phyloP scores from a whole-genome alignment of 1,140 invertebrate genomes.

The Zophobas atratus region DNA sequence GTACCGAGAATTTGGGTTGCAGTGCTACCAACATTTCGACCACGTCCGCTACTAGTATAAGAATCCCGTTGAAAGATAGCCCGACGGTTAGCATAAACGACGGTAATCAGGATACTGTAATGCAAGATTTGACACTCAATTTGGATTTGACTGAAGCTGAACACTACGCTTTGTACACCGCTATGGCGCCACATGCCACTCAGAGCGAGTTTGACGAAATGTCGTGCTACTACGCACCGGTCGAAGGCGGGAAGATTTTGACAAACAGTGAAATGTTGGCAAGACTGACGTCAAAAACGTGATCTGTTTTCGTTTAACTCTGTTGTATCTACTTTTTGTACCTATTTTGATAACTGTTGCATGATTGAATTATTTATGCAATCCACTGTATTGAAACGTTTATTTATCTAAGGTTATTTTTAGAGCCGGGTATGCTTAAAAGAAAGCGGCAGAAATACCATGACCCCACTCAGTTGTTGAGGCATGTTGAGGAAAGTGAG shows the following conservation, averaged over 20 bases:
- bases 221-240: constrained; percentile 88
- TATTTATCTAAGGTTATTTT: constrained; percentile 63
- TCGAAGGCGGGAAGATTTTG: constrained; percentile 81
- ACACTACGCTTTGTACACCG: constrained; percentile 88
- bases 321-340: constrained; percentile 2
- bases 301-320: constrained; percentile 31
- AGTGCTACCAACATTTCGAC: constrained; percentile 60
- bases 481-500: constrained; percentile 71
- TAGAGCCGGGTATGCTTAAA: constrained; percentile 71
- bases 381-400: constrained; percentile 65
- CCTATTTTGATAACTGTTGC: constrained; percentile 1
- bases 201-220: constrained; percentile 90
- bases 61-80: constrained; percentile 74
- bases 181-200: constrained; percentile 86
- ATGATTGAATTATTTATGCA: constrained; percentile 46
- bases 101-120: not conserved
- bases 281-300: constrained; percentile 59
- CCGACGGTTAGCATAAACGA: constrained; percentile 34
- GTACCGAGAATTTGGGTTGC: constrained; percentile 49
- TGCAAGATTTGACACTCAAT: constrained; percentile 63
- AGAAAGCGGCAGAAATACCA: constrained; percentile 76
- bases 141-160: constrained; percentile 86
- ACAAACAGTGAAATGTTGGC: constrained; percentile 61
- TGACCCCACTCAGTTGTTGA: constrained; percentile 71
- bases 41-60: constrained; percentile 68